Evolutionary conservation across 64 coral and sea anemone species (phyloP).

Genomic region (Stichodactyla mertensii): DNA sequence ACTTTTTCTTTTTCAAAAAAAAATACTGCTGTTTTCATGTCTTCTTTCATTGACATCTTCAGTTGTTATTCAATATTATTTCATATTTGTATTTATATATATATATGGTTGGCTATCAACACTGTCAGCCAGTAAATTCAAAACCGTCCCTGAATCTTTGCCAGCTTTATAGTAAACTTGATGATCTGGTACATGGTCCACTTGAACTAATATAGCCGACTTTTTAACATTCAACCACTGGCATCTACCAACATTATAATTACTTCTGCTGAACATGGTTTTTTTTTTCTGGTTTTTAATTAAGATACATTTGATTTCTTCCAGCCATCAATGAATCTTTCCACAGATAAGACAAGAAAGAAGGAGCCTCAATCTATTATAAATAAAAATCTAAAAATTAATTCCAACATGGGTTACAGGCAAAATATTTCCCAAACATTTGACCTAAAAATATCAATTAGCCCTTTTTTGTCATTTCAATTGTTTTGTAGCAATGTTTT

Average conservation of each 20-base stretch:
- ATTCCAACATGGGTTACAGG: not conserved
- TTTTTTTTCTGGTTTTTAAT: conserved; percentile 4
- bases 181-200: not conserved
- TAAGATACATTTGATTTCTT: not conserved
- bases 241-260: not conserved
- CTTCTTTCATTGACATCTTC: not conserved
- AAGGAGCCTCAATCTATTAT: not conserved
- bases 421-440: not conserved
- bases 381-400: not conserved
- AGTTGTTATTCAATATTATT: not conserved
- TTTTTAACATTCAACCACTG: not conserved
- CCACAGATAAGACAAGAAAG: not conserved
- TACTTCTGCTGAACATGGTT: not conserved
- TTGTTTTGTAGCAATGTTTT: conserved; percentile 12
- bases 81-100: not conserved
- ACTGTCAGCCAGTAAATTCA: not conserved
- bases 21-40: not conserved
- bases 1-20: not conserved
- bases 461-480: not conserved
- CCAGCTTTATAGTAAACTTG: not conserved
- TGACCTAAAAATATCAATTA: conserved; percentile 10
- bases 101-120: not conserved
- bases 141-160: not conserved
- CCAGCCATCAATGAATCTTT: conserved; percentile 9
- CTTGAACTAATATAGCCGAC: not conserved